Evolutionary conservation across 2,888 invertebrate genomes (phyloP), one percentile per base, ranked within the genome.

Genomic region (Habroteleia sp.): DNA sequence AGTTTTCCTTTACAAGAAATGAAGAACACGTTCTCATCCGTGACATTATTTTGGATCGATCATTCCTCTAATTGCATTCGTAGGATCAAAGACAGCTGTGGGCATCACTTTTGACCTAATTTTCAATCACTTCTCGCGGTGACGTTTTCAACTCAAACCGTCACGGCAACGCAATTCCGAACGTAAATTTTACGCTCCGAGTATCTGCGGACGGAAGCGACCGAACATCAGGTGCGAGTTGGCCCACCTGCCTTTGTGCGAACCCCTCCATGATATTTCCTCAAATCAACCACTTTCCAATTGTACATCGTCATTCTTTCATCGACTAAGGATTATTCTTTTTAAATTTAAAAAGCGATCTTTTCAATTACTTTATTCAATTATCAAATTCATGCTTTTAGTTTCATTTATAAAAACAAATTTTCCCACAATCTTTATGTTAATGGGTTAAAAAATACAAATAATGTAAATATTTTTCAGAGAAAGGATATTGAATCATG

Each of bases 141-240:
- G 31, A 62, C 31, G 33, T 71, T 62, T 60, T 48, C 39, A 17
- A 11, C 20, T 44, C 10, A 25, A 1, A 23, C 25, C 44, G 52
- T 60, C 69, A 52, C 35, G 37, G 23, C 41, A 44, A 3, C 1
- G 2, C 35, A 37, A 66, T 37, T 44, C 60, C 16, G 31, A 8
- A 16, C 33, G 62, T 56, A 39, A 62, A 68, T 63, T 62, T 74
- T 66, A 74, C 74, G 74, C 68, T 60, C 66, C 56, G 62, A 33
- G 14, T 50, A 63, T 37, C 50, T 37, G 60, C 66, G 54, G 58
- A 74, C 74, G 74, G 68, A 74, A 74, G 41, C 65, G 77, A 75
- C 76, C 78, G 54, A 76, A 82, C 81, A 83, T 83, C 83, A 83
- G 82, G 83, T 83, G 80, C 78, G 68, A 77, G 77, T 80, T 77